phyloP scores from a whole-genome alignment of 2,888 invertebrate genomes.

The Branchellion lobata region DNA sequence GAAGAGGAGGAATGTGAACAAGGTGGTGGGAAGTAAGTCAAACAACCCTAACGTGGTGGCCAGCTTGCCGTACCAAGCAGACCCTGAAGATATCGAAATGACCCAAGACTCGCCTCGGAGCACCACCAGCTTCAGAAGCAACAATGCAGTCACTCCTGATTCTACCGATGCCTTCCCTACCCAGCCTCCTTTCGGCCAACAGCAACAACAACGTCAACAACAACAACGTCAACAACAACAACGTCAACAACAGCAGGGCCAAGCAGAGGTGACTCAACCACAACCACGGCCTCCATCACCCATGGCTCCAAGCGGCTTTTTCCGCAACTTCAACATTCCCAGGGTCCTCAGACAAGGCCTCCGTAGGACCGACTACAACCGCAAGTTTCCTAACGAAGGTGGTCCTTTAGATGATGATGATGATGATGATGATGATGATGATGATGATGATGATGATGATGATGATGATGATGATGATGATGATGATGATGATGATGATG shows the following conservation, averaged over 20 bases:
- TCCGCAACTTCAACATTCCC: conserved; percentile 8
- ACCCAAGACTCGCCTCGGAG: neutral
- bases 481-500: conserved; percentile 41
- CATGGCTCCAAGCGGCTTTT: neutral
- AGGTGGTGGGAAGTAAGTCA: neutral
- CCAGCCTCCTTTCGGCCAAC: too few species aligned
- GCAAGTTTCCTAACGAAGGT: neutral
- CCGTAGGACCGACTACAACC: neutral
- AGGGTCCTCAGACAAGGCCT: neutral
- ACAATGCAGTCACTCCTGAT: neutral
- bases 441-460: conserved; percentile 34
- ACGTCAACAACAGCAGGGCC: too few species aligned
- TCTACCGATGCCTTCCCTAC: too few species aligned
- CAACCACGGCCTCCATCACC: neutral
- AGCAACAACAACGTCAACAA: neutral
- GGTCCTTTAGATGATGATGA: conserved; percentile 40
- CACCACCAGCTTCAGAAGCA: neutral
- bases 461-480: conserved; percentile 30
- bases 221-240: too few species aligned
- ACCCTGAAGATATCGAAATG: too few species aligned
- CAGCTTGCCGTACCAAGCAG: neutral
- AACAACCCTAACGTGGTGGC: neutral
- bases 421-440: conserved; percentile 22
- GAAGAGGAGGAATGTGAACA: neutral
- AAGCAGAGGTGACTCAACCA: neutral